A percentile compares a stretch with the other conserved stretches of the same genome.
phyloP scores from a whole-genome alignment of 2,888 invertebrate genomes.

The Isotomurus palustris region DNA sequence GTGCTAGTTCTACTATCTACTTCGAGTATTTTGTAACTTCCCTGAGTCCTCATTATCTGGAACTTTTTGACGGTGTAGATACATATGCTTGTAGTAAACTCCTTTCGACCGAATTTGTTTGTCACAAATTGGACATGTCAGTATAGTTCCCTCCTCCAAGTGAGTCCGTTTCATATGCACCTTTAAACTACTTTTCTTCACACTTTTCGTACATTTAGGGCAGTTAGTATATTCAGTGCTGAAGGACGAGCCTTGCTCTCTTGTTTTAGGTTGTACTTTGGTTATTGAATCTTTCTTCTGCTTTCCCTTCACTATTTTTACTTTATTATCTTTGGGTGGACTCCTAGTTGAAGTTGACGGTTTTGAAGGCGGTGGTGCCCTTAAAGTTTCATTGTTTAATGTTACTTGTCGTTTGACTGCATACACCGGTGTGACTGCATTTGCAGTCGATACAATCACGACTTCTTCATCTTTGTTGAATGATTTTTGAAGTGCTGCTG shows the following conservation, averaged over 20 bases:
- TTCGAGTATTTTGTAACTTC: too few relatives aligned
- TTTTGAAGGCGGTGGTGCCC: background rate
- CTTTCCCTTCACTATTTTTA: background rate
- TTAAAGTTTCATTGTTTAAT: background rate
- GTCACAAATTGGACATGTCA: slow-evolving; percentile 34
- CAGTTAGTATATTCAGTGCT: slow-evolving; percentile 29
- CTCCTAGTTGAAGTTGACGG: background rate
- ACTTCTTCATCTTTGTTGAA: too few relatives aligned
- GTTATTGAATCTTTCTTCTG: background rate
- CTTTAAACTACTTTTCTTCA: slow-evolving; percentile 39
- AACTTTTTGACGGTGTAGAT: slow-evolving; percentile 33
- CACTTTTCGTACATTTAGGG: slow-evolving; percentile 36
- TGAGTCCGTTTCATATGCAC: slow-evolving; percentile 39
- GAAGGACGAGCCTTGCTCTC: too few relatives aligned
- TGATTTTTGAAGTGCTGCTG: slow-evolving; percentile 5
- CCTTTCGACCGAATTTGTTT: slow-evolving; percentile 39
- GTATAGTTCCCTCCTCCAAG: slow-evolving; percentile 33
- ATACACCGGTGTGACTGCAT: slow-evolving; percentile 20
- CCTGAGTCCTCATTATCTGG: too few relatives aligned
- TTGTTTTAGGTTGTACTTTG: too few relatives aligned
- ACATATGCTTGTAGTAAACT: slow-evolving; percentile 42
- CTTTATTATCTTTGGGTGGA: background rate
- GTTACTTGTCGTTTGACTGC: slow-evolving; percentile 22
- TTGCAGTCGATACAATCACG: background rate
- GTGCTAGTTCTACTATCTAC: too few relatives aligned